Percentiles rank a stretch among this genome's conserved stretches.
These are phyloP conservation scores for Nansenia antarctica DNA, from an alignment of 2,113 vertebrate genomes.

Conservation along the genomic window DNA sequence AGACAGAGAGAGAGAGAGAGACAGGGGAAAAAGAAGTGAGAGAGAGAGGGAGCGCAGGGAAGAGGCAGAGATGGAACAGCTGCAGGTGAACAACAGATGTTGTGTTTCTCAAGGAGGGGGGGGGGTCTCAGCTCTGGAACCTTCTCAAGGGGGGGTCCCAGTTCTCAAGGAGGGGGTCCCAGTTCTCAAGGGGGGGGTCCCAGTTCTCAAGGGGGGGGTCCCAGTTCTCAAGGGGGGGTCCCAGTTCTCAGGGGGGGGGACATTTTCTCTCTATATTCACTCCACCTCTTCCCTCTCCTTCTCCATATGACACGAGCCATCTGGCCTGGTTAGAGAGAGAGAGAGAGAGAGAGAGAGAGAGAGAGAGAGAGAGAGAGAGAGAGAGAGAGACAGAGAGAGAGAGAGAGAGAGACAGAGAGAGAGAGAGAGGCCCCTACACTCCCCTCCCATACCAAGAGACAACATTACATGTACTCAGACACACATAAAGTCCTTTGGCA, in stretches of 20 bases:
- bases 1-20: not conserved
- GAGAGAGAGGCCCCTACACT: constrained; percentile 27
- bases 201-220: constrained; percentile 20
- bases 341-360: constrained; percentile 6
- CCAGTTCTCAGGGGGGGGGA: too few relatives aligned
- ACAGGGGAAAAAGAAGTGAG: not conserved
- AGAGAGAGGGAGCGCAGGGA: constrained; percentile 6
- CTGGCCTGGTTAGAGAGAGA: constrained; percentile 51
- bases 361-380: constrained; percentile 11
- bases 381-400: constrained; percentile 23
- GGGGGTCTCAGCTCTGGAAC: constrained; percentile 28
- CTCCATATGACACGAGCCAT: constrained; percentile 63
- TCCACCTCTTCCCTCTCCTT: constrained; percentile 39
- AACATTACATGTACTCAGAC: not conserved
- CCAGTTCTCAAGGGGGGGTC: too few relatives aligned
- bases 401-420: not conserved
- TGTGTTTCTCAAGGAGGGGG: constrained; percentile 30
- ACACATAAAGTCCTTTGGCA: not conserved
- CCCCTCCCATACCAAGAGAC: not conserved
- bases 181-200: too few relatives aligned
- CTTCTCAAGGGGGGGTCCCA: constrained; percentile 24
- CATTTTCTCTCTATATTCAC: constrained; percentile 48
- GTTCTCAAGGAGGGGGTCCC: constrained; percentile 21
- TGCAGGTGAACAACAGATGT: constrained; percentile 73
- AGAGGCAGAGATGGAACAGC: constrained; percentile 52